Conservation (phyloP, 2,113 vertebrate genomes). For the Anser cygnoides region DNA sequence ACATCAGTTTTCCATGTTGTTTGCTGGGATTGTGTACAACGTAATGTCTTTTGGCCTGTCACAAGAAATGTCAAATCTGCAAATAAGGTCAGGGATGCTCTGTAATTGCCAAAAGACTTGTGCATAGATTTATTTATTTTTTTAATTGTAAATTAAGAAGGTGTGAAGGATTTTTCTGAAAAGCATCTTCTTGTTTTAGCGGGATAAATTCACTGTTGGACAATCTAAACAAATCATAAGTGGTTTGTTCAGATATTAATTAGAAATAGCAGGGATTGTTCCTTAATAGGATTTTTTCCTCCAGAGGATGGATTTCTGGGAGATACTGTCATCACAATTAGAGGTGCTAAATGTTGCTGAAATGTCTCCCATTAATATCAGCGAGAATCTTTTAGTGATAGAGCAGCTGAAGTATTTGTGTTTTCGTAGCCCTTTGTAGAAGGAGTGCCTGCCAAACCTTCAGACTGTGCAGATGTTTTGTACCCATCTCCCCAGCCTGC, state of each 20-base stretch:
- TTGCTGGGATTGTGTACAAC: background rate
- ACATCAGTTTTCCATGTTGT: background rate
- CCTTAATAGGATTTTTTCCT: background rate
- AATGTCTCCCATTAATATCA: background rate
- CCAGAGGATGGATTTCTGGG: background rate
- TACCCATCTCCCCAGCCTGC: background rate
- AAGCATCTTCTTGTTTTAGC: background rate
- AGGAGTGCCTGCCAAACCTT: background rate
- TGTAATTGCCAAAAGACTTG: background rate
- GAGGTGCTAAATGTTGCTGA: background rate
- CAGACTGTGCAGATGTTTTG: background rate
- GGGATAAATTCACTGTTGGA: background rate
- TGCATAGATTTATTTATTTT: background rate
- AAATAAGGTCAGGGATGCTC: background rate
- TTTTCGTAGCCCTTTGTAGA: background rate
- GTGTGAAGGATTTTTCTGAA: background rate
- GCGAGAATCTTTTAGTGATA: background rate
- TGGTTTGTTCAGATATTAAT: background rate
- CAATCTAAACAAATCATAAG: background rate
- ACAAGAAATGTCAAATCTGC: background rate
- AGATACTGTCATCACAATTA: background rate
- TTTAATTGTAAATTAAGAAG: background rate
- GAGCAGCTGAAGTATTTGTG: background rate
- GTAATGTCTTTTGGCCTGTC: background rate
- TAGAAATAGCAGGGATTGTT: background rate